phyloP scores from a whole-genome alignment of 2,888 invertebrate species.

The Erpobdella octoculata region DNA sequence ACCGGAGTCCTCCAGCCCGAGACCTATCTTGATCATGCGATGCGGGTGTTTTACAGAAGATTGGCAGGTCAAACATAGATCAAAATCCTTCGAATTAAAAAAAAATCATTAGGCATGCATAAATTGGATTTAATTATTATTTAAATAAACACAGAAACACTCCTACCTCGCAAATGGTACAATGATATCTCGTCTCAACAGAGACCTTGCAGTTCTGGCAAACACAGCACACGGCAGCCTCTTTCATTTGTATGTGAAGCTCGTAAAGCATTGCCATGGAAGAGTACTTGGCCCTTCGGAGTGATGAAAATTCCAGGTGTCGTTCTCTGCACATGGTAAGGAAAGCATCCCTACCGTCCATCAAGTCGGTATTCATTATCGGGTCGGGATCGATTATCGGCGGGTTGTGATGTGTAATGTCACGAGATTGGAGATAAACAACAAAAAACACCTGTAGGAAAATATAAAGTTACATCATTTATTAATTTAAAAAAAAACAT shows the following conservation, averaged over 20 bases:
- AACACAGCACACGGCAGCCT: conserved; percentile 94
- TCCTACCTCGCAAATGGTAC: conserved; percentile 87
- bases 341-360: conserved; percentile 99
- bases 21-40: conserved; percentile 89
- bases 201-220: conserved; percentile 94
- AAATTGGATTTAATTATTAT: neutral
- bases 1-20: conserved; percentile 32
- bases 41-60: conserved; percentile 90
- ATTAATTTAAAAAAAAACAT: neutral
- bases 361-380: conserved; percentile 86
- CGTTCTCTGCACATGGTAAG: conserved; percentile 91
- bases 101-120: neutral
- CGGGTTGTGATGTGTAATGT: conserved; percentile 70
- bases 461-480: neutral
- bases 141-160: neutral
- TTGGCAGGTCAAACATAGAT: conserved; percentile 88
- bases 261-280: conserved; percentile 96
- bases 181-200: conserved; percentile 93
- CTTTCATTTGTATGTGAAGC: conserved; percentile 93
- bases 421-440: conserved; percentile 73
- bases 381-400: conserved; percentile 95
- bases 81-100: conserved; percentile 68
- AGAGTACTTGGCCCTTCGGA: conserved; percentile 87
- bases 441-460: conserved; percentile 80
- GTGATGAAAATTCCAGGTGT: conserved; percentile 94